These are phyloP conservation scores for Micronisus gabar DNA, from an alignment of 2,113 vertebrate species.

Conservation along the genomic window DNA sequence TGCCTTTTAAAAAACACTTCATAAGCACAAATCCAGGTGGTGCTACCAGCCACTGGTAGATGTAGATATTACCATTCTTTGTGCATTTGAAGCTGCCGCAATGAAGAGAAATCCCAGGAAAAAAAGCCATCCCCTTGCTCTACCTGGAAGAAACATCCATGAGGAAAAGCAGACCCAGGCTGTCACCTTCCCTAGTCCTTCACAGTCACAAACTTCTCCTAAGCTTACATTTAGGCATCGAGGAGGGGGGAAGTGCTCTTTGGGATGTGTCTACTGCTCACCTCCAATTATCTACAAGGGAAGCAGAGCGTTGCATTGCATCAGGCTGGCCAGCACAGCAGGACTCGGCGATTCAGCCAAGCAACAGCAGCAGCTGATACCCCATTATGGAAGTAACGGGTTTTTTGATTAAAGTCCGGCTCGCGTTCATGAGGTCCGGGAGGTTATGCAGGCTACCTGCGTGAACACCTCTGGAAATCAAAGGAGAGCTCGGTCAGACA, in stretches of 20 bases:
- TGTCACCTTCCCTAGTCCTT: background rate
- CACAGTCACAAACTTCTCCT: background rate
- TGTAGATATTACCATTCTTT: background rate
- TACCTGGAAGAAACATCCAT: background rate
- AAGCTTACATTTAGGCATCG: too few relatives aligned
- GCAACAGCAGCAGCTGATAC: too few relatives aligned
- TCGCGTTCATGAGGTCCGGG: background rate
- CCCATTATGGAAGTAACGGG: fast-evolving
- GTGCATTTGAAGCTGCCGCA: background rate
- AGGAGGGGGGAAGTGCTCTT: background rate
- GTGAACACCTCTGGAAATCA: background rate
- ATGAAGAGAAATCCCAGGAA: background rate
- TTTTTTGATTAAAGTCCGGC: background rate
- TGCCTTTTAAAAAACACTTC: background rate
- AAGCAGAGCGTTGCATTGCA: background rate
- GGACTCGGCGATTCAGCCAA: background rate
- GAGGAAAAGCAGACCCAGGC: background rate
- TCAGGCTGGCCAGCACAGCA: background rate
- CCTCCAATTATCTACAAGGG: background rate
- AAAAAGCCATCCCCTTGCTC: background rate
- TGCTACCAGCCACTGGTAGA: background rate
- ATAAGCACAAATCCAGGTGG: background rate
- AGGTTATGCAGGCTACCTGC: background rate
- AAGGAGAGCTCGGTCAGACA: background rate
- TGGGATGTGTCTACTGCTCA: background rate